phyloP scores from a whole-genome alignment of 2,113 vertebrate genomes.

The Neofelis nebulosa region DNA sequence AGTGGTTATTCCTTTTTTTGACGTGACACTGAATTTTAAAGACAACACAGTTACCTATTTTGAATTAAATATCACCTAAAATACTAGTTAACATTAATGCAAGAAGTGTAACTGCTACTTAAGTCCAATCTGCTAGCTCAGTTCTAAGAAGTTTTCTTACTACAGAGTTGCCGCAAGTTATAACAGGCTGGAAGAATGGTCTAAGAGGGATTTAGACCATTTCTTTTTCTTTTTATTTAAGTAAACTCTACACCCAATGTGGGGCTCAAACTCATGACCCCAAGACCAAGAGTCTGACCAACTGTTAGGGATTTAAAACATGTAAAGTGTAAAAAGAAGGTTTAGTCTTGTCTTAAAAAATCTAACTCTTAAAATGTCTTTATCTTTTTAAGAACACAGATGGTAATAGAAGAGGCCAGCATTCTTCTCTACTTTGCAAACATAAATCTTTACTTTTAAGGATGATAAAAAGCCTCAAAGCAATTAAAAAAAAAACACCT shows the following conservation, averaged over 20 bases:
- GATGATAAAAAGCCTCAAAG: background rate
- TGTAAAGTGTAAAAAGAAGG: background rate
- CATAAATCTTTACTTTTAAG: conserved; percentile 34
- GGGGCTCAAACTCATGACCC: background rate
- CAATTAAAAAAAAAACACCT: conserved; percentile 1
- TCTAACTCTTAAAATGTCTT: background rate
- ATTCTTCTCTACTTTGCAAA: background rate
- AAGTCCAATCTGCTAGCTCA: background rate
- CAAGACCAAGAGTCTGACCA: background rate
- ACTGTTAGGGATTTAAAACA: background rate
- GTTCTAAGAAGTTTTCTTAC: background rate
- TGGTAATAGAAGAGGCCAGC: background rate
- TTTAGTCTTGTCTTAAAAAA: background rate
- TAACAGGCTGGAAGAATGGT: background rate
- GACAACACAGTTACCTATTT: background rate
- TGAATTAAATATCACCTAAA: conserved; percentile 7
- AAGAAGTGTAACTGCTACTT: background rate
- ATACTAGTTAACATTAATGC: background rate
- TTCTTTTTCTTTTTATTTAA: background rate
- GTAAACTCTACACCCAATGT: background rate
- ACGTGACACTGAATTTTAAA: background rate
- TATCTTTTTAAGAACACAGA: background rate
- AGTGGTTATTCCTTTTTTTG: background rate
- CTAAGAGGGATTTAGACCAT: background rate
- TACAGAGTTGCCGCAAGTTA: background rate